phyloP scores from a whole-genome alignment of 2,888 invertebrate species.

The Erebia palarica region DNA sequence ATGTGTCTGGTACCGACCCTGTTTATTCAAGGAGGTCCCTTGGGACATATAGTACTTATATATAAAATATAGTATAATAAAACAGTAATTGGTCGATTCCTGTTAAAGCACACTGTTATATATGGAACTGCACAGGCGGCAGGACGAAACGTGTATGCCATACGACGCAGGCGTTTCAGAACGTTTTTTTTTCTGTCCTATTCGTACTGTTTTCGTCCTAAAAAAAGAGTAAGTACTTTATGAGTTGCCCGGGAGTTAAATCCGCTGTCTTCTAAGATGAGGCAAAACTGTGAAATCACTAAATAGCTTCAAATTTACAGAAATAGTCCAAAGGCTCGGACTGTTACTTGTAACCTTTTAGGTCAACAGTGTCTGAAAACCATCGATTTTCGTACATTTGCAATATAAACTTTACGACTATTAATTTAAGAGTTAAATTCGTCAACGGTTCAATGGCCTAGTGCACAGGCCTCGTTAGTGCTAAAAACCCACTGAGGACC shows the following conservation, averaged over 20 bases:
- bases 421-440: conserved; percentile 23
- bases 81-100: no score
- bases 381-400: not conserved
- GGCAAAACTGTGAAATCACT: conserved; percentile 7
- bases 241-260: no score
- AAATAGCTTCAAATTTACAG: conserved; percentile 32
- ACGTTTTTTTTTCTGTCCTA: no score
- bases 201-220: no score
- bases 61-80: no score
- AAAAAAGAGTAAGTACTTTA: no score
- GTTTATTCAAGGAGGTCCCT: no score
- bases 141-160: no score
- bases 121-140: no score
- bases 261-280: not conserved
- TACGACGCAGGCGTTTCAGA: no score
- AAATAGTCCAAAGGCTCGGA: conserved; percentile 36
- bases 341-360: conserved; percentile 39
- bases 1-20: not conserved
- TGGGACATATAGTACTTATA: no score
- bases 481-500: conserved; percentile 41
- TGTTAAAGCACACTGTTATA: no score
- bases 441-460: conserved; percentile 18
- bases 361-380: conserved; percentile 40
- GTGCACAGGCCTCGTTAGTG: conserved; percentile 39
- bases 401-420: conserved; percentile 20